Percentiles rank a stretch among this genome's conserved stretches.
phyloP scores from a whole-genome alignment of 2,888 invertebrate species.

The Belgica antarctica region DNA sequence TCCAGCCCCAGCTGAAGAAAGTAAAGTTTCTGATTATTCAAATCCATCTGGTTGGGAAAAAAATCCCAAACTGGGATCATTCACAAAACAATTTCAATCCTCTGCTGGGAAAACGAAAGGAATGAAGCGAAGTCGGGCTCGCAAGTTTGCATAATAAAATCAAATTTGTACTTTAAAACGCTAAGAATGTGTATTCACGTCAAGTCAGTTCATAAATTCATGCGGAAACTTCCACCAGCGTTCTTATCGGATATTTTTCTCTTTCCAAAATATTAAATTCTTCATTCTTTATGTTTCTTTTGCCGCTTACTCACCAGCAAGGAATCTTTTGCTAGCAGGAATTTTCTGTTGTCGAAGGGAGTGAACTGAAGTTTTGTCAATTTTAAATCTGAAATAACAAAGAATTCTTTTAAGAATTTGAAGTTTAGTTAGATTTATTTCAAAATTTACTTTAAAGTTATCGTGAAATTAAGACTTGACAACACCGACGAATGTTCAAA shows the following conservation, averaged over 20 bases:
- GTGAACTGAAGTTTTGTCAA: too few species aligned
- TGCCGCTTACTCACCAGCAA: not conserved
- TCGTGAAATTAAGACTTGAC: too few species aligned
- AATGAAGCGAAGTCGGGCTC: not conserved
- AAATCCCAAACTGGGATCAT: too few species aligned
- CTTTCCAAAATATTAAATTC: not conserved
- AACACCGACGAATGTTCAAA: too few species aligned
- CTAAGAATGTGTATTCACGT: conserved; percentile 18
- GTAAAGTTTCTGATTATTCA: too few species aligned
- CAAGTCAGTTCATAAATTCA: conserved; percentile 35
- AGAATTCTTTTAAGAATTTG: too few species aligned
- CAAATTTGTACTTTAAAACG: conserved; percentile 26
- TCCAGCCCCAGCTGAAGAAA: not conserved
- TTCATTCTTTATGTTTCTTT: not conserved
- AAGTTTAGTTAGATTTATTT: too few species aligned
- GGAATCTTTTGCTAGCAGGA: not conserved
- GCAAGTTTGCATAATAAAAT: conserved; percentile 38
- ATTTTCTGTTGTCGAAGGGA: not conserved
- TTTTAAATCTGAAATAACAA: too few species aligned
- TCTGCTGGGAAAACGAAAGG: not conserved
- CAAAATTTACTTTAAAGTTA: too few species aligned
- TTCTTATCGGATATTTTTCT: not conserved
- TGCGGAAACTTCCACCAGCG: not conserved
- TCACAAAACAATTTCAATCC: not conserved
- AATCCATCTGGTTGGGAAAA: too few species aligned